These are phyloP conservation scores for Rhombomys opimus DNA, from an alignment of 2,113 vertebrate genomes.

Conservation along the genomic window DNA sequence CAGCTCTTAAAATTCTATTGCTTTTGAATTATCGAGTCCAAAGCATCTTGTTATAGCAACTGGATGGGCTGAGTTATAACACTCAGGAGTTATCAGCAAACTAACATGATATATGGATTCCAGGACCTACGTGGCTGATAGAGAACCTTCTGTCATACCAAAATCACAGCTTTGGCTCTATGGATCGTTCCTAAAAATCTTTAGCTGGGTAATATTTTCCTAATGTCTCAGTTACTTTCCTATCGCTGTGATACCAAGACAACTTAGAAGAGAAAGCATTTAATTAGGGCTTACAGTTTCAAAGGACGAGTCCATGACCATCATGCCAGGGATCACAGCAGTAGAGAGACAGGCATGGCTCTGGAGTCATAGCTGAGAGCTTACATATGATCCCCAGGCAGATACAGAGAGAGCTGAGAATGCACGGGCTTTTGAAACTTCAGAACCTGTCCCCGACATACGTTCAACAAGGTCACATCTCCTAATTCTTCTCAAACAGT, in stretches of 20 bases:
- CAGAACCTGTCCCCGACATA: background rate
- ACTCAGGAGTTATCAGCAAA: background rate
- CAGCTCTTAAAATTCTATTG: background rate
- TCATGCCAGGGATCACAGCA: background rate
- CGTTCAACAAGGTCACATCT: background rate
- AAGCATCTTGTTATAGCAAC: constrained; percentile 6
- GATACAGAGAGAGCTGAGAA: background rate
- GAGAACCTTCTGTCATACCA: background rate
- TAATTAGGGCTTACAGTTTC: background rate
- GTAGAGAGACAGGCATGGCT: background rate
- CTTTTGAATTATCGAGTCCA: background rate
- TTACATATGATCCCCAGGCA: background rate
- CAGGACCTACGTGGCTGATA: background rate
- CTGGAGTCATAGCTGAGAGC: background rate
- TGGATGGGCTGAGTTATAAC: background rate
- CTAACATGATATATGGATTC: background rate
- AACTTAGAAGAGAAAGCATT: background rate
- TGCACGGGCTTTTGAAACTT: background rate
- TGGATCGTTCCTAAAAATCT: background rate
- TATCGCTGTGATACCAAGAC: background rate
- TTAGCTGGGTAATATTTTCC: constrained; percentile 21
- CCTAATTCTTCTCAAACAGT: background rate
- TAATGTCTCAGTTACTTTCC: background rate
- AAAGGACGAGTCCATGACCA: background rate
- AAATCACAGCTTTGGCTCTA: constrained; percentile 39